Evolutionary conservation across 2,888 invertebrate genomes (phyloP).

Genomic region (Pilophorus perplexus): DNA sequence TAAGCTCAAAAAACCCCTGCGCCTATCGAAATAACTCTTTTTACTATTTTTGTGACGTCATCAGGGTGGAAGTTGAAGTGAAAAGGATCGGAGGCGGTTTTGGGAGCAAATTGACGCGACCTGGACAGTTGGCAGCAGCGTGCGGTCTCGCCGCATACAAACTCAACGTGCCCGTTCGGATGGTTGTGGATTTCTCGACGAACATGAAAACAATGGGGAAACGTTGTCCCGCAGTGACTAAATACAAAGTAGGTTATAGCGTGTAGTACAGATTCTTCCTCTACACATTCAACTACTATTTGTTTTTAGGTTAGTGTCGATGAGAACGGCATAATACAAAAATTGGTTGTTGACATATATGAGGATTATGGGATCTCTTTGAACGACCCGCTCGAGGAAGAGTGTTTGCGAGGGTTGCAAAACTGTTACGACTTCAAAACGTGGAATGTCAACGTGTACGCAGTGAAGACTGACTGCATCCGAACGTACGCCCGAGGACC

Average conservation of each 20-base stretch:
- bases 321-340: conserved; percentile 64
- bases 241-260: conserved; percentile 49
- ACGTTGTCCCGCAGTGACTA: conserved; percentile 48
- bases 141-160: conserved; percentile 53
- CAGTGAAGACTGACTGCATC: conserved; percentile 63
- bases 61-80: conserved; percentile 53
- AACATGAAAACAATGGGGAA: conserved; percentile 53
- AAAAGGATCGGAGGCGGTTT: conserved; percentile 55
- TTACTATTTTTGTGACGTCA: background rate
- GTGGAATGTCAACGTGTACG: conserved; percentile 57
- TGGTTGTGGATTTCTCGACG: conserved; percentile 52
- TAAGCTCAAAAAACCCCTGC: conserved; percentile 48
- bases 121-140: conserved; percentile 52
- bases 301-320: conserved; percentile 52
- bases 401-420: conserved; percentile 20
- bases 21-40: background rate
- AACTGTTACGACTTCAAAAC: conserved; percentile 64
- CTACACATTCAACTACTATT: background rate
- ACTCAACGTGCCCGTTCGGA: conserved; percentile 52
- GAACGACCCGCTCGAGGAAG: conserved; percentile 49
- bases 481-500: conserved; percentile 72
- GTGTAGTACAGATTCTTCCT: background rate
- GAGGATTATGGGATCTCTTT: conserved; percentile 53
- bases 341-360: conserved; percentile 58
- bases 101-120: conserved; percentile 54